Percentiles rank a stretch among this genome's conserved stretches.
Evolutionary conservation across 2,888 invertebrate genomes (phyloP).

Genomic region (Philereme transversata): DNA sequence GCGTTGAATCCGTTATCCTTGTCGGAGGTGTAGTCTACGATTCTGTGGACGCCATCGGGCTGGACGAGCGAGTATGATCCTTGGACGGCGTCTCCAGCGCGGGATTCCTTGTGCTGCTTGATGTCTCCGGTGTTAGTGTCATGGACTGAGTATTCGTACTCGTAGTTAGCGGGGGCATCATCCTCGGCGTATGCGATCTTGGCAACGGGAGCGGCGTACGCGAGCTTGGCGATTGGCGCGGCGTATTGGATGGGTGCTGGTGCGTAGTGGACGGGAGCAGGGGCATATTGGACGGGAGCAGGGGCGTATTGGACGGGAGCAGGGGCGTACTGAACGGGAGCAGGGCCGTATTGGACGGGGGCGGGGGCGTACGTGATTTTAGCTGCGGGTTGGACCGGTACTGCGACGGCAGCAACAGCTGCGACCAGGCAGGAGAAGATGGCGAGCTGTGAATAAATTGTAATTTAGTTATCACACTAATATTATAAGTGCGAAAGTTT

Average conservation of each 20-base stretch:
- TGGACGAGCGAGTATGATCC: conserved; percentile 79
- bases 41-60: conserved; percentile 73
- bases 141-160: conserved; percentile 74
- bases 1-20: conserved; percentile 75
- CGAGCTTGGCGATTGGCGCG: conserved; percentile 57
- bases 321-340: conserved; percentile 26
- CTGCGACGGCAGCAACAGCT: conserved; percentile 54
- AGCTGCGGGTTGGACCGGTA: conserved; percentile 48
- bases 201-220: conserved; percentile 59
- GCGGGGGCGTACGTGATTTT: conserved; percentile 45
- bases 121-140: conserved; percentile 73
- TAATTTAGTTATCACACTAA: neutral
- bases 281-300: conserved; percentile 26
- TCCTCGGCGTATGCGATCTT: conserved; percentile 64
- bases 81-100: conserved; percentile 70
- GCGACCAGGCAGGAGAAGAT: conserved; percentile 55
- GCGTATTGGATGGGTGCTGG: conserved; percentile 38
- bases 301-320: conserved; percentile 31
- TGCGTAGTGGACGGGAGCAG: conserved; percentile 26
- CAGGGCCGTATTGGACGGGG: conserved; percentile 21
- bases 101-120: conserved; percentile 75
- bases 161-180: conserved; percentile 71
- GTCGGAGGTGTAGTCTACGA: conserved; percentile 76
- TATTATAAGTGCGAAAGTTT: no score
- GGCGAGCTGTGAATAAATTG: conserved; percentile 47